These are phyloP conservation scores for Varecia variegata DNA, from an alignment of 2,797 vertebrate genomes.

Conservation along the genomic window DNA sequence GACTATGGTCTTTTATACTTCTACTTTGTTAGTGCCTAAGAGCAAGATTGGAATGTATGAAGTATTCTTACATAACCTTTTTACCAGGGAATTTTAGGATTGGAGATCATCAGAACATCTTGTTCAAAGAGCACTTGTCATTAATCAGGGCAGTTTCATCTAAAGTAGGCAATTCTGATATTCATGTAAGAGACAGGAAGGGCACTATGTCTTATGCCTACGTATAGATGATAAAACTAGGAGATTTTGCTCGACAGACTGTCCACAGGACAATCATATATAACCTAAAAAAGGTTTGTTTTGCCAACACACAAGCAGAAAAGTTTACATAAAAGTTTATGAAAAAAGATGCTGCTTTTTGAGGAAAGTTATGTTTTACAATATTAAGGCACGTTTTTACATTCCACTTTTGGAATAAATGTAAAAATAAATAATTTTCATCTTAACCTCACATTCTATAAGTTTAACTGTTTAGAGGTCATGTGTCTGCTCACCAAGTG, in stretches of 20 bases:
- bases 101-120: constrained; percentile 69
- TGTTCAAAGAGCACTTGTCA: constrained; percentile 66
- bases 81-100: constrained; percentile 17
- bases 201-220: neutral
- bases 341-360: neutral
- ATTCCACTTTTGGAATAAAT: constrained; percentile 26
- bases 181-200: neutral
- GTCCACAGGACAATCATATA: neutral
- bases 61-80: constrained; percentile 26
- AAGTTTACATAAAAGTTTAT: neutral
- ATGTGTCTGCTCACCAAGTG: neutral
- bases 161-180: constrained; percentile 55
- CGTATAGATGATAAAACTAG: neutral
- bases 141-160: constrained; percentile 59
- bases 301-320: neutral
- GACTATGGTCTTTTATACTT: neutral
- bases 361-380: neutral
- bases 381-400: neutral
- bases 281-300: neutral
- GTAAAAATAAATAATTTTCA: constrained; percentile 1
- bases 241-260: neutral
- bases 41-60: neutral
- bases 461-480: neutral
- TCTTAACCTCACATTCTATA: neutral
- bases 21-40: neutral